Evolutionary conservation across 2,797 vertebrate species (phyloP).

Genomic region (Pithecia hirsuta): DNA sequence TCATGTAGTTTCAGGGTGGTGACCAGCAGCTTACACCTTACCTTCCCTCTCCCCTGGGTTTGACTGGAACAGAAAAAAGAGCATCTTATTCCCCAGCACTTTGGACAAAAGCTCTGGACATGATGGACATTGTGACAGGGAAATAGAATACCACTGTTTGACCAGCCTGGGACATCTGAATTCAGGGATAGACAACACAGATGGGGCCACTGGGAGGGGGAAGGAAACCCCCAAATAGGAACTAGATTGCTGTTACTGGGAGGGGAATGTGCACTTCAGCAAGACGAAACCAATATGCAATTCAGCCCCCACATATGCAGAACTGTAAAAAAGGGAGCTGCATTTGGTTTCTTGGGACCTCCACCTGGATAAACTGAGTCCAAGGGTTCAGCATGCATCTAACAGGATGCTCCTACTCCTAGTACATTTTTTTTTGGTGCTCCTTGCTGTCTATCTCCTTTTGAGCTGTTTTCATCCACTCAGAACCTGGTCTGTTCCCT

Average conservation of each 20-base stretch:
- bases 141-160: neutral
- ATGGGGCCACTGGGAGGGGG: neutral
- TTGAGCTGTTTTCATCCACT: neutral
- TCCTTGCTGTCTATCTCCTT: neutral
- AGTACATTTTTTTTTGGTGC: neutral
- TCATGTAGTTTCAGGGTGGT: fast-evolving
- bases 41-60: no score
- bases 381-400: neutral
- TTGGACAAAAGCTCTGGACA: neutral
- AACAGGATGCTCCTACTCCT: neutral
- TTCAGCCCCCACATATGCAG: neutral
- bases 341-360: neutral
- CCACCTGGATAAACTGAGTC: neutral
- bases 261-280: neutral
- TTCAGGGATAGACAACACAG: neutral
- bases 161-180: neutral
- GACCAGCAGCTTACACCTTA: fast-evolving
- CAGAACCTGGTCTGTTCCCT: neutral
- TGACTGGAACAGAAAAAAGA: neutral
- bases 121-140: fast-evolving
- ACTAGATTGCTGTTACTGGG: neutral
- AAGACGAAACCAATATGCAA: neutral
- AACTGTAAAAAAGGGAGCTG: neutral
- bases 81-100: neutral
- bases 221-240: neutral